Conservation (phyloP, 2,888 invertebrate genomes). For the Calephelis perditalis region DNA sequence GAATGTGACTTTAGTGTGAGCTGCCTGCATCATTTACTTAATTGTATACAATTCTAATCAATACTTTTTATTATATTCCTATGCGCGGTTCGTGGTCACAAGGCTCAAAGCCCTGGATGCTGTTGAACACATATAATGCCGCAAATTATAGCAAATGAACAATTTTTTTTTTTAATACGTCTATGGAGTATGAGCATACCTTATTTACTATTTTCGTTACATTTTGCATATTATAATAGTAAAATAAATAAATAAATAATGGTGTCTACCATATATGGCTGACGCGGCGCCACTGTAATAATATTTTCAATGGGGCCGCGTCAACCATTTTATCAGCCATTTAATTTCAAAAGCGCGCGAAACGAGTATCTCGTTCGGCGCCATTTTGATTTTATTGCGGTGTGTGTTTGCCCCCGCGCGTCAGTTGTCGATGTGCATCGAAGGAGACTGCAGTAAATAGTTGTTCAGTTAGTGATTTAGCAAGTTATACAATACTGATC, state of each 20-base stretch:
- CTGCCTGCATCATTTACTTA: no score
- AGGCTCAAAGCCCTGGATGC: no score
- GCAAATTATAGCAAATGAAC: conserved; percentile 8
- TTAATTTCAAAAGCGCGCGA: conserved; percentile 21
- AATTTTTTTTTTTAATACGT: conserved; percentile 9
- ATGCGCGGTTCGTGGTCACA: no score
- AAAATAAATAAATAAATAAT: not conserved
- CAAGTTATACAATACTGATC: conserved; percentile 23
- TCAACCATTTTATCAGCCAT: conserved; percentile 18
- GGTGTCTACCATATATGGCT: no score
- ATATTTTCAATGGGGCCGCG: conserved; percentile 23
- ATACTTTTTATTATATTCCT: no score
- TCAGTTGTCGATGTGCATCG: conserved; percentile 23
- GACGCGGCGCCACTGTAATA: conserved; percentile 25
- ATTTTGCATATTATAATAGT: conserved; percentile 13
- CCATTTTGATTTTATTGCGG: conserved; percentile 16
- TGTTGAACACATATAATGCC: conserved; percentile 8
- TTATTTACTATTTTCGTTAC: conserved; percentile 12
- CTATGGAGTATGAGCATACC: conserved; percentile 11
- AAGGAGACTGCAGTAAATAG: conserved; percentile 20
- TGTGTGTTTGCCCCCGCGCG: conserved; percentile 17
- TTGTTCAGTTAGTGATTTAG: conserved; percentile 23
- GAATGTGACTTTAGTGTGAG: no score
- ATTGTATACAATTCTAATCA: no score
- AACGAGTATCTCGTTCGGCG: conserved; percentile 17